Evolutionary conservation across 2,888 invertebrate species (phyloP), one percentile per base, ranked within the genome.

Genomic region (Adelphocoris suturalis): DNA sequence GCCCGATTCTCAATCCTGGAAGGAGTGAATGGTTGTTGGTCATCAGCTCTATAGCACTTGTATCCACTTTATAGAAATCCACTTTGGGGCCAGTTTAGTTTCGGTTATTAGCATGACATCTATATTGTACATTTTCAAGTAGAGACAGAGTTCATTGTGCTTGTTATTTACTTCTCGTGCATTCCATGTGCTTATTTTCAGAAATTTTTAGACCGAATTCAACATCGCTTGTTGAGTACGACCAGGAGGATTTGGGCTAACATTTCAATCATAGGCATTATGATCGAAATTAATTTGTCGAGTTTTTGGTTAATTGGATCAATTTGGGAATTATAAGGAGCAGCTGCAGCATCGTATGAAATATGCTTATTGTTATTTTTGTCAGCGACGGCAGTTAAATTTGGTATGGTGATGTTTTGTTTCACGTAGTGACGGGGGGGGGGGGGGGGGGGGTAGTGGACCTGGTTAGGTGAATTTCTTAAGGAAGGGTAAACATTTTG

Each of bases 101-200:
- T 85, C 85, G 12, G 52, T 85, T 13, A 55, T 37, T 2, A 85
- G 37, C 85, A 85, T 27, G n/a, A 85, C 57, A 16, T 85, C 85
- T 12, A 85, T 85, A 27, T 85, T 7, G 19, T 86, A 46, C 23
- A n/a, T 61, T 28, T 46, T 86, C 4, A 86, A n/a, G 37, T 75
- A 86, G 7, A 75, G 46, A 14, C 19, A 13, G 11, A 86, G 86
- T 75, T 86, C 86, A 47, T 86, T 27, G 9, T 46, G 46, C 75
- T 86, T 86, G 13, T 68, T 68, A 46, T 46, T 28, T 2, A 86
- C 75, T 12, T 75, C 75, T 28, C 86, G 27, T 5, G 86, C 86
- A 68, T 86, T 86, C 86, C 86, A 86, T 86, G 86, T 86, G 86
- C 86, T 68, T 13, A 86, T 28, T 86, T 27, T 27, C 16, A 78